Conservation (phyloP, 2,888 invertebrate species). For the Allygus modestus region DNA sequence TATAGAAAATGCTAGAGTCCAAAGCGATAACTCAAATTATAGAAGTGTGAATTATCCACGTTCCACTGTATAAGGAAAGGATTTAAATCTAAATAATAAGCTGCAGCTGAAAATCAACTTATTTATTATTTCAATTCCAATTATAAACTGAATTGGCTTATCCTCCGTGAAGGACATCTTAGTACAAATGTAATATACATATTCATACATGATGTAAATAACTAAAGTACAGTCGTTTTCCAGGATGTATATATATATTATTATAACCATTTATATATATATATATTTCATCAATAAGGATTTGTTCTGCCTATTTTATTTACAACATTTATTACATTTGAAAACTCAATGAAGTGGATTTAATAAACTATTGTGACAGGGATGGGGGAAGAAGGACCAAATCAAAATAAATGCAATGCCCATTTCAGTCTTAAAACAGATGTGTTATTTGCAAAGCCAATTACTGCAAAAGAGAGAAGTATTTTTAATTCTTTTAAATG, state of each 20-base stretch:
- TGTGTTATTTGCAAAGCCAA: not conserved
- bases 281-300: constrained; percentile 19
- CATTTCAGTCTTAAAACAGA: constrained; percentile 1
- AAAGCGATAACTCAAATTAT: too few species aligned
- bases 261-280: not conserved
- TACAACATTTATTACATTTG: not conserved
- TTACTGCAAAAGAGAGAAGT: not conserved
- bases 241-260: not conserved
- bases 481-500: too few species aligned
- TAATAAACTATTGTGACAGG: not conserved
- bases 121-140: constrained; percentile 31
- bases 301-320: constrained; percentile 4
- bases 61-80: too few species aligned
- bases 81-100: not conserved
- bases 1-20: too few species aligned
- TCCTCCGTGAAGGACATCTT: not conserved
- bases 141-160: constrained; percentile 17
- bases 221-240: constrained; percentile 29
- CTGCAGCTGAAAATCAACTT: constrained; percentile 4
- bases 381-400: not conserved
- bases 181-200: constrained; percentile 25
- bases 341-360: not conserved
- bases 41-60: too few species aligned
- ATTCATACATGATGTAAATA: constrained; percentile 10
- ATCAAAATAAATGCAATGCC: constrained; percentile 27